Evolutionary conservation across 2,113 vertebrate genomes (phyloP).

Genomic region (Probosciger aterrimus): DNA sequence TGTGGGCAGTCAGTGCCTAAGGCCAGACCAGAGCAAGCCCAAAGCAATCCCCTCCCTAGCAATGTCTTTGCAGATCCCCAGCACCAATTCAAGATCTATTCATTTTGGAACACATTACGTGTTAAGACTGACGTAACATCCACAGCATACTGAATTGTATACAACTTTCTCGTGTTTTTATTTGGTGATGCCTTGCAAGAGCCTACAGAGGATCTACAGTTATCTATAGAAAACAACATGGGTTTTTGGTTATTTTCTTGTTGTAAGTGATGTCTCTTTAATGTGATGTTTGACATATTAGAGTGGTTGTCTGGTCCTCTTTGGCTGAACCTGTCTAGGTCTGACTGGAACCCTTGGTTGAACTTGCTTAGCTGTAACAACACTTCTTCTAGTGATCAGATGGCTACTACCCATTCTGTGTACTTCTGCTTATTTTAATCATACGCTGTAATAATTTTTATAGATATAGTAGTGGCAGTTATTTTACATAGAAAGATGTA

Average conservation of each 20-base stretch:
- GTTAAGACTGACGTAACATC: not conserved
- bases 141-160: fast-evolving
- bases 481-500: not conserved
- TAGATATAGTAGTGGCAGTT: not conserved
- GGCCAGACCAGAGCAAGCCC: not conserved
- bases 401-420: not conserved
- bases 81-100: not conserved
- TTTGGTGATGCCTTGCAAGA: not conserved
- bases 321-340: not conserved
- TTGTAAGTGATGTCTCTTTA: not conserved
- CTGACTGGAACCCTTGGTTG: not conserved
- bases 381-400: not conserved
- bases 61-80: not conserved
- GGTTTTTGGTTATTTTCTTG: not conserved
- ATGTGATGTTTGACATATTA: not conserved
- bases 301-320: not conserved
- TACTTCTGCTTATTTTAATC: not conserved
- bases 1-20: fast-evolving
- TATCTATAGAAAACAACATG: not conserved
- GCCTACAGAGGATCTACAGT: not conserved
- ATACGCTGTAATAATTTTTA: not conserved
- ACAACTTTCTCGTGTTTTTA: not conserved
- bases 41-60: not conserved
- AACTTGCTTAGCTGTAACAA: not conserved
- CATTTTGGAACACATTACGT: not conserved